phyloP scores from a whole-genome alignment of 2,888 invertebrate species.

The Thera obeliscata region DNA sequence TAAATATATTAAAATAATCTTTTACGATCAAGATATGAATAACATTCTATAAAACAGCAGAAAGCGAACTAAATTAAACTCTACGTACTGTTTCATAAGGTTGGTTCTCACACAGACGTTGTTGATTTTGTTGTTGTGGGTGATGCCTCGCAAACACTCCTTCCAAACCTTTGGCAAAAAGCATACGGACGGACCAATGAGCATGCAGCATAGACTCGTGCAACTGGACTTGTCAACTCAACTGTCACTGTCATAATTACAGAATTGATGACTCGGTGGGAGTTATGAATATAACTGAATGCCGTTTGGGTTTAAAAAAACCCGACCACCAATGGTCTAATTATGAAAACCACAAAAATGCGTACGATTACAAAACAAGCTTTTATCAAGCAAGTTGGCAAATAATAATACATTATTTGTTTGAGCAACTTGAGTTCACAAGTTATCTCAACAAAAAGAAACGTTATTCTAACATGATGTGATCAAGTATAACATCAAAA shows the following conservation, averaged over 20 bases:
- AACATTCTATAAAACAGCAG: slow-evolving; percentile 9
- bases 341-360: neutral
- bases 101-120: slow-evolving; percentile 98
- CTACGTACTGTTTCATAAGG: slow-evolving; percentile 99
- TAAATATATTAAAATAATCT: slow-evolving; percentile 1
- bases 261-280: neutral
- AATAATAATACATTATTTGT: neutral
- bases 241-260: slow-evolving; percentile 8
- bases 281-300: neutral
- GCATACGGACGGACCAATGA: slow-evolving; percentile 50
- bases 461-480: neutral
- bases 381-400: no score
- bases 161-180: slow-evolving; percentile 92
- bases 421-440: slow-evolving; percentile 38
- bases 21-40: neutral
- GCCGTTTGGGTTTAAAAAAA: slow-evolving; percentile 4
- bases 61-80: slow-evolving; percentile 34
- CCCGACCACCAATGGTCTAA: no score
- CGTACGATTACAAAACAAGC: no score
- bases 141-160: slow-evolving; percentile 93
- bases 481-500: slow-evolving; percentile 6
- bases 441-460: slow-evolving; percentile 31
- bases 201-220: slow-evolving; percentile 58
- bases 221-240: slow-evolving; percentile 50
- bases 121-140: slow-evolving; percentile 98